Base-by-base conservation (phyloP, 2,113 vertebrate genomes). In the Nothoprocta perdicaria region DNA sequence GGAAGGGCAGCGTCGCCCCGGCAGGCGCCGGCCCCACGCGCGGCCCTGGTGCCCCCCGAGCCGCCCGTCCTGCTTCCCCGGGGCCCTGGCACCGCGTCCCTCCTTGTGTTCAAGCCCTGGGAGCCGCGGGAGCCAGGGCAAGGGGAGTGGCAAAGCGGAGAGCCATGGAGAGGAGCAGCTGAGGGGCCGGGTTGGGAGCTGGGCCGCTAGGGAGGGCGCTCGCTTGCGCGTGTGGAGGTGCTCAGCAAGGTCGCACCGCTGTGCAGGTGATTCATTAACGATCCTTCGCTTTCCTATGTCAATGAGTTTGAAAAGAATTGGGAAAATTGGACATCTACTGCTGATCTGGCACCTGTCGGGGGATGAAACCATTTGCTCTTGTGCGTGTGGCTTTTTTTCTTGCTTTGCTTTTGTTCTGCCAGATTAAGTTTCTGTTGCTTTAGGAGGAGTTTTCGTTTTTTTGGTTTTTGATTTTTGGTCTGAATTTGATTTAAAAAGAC, bases 101-200 rank as follows among this genome's bases (percentile, higher is more conserved):
- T 23, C 4, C 0, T 45, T 15, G 5, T 33, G 17, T 76, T 58
- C 63, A 21, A 50, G 10, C 26, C 29, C 0, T 0, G 45, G 35
- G 40, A 15, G 18, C 0, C 4, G 2, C 72, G 45, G 69, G 80
- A 5, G 6, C 9, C 31, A 31, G 33, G 57, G 23, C 90, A 23
- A 10, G 69, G 48, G 14, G 74, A 83, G 50, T 9, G 6, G 17
- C 53, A 52, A 55, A 43, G 60, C 17, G 41, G 63, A 21, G 41
- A 74, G 22, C 41, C 55, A 38, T 40, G 24, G 31, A 15, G 73
- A 46, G 35, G 26, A 29, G 43, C 45, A 77, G 89, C 60, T 52
- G 58, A 40, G n/a, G 77, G 33, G 31, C 9, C 0, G 1, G n/a
- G n/a, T n/a, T n/a, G n/a, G 52, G 40, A 63, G 35, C 26, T 50